Evolutionary conservation across 1,140 invertebrate genomes (phyloP).

Genomic region (Theocolax elegans): DNA sequence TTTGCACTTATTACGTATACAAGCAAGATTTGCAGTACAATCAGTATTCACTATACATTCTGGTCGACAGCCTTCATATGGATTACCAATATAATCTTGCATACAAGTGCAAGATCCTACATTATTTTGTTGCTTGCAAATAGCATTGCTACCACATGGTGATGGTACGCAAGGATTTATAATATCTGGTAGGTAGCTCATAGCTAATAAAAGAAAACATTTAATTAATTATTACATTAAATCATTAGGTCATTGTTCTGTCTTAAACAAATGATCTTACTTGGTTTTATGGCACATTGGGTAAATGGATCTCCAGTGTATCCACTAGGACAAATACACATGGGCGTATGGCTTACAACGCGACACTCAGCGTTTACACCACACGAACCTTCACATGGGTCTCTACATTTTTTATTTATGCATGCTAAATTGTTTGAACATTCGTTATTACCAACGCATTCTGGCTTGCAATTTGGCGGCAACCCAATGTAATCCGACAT

Average conservation of each 20-base stretch:
- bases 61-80: slow-evolving; percentile 64
- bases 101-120: slow-evolving; percentile 67
- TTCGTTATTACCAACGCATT: slow-evolving; percentile 81
- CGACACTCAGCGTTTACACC: slow-evolving; percentile 73
- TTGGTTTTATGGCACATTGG: slow-evolving; percentile 69
- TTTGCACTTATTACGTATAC: slow-evolving; percentile 66
- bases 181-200: slow-evolving; percentile 49
- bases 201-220: neutral
- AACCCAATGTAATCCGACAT: slow-evolving; percentile 76
- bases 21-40: slow-evolving; percentile 66
- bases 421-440: slow-evolving; percentile 81
- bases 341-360: slow-evolving; percentile 72
- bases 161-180: slow-evolving; percentile 76
- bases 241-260: no score
- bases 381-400: slow-evolving; percentile 71
- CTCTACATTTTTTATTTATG: slow-evolving; percentile 77
- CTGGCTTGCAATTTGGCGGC: slow-evolving; percentile 82
- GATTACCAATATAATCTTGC: slow-evolving; percentile 63
- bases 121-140: slow-evolving; percentile 66
- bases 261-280: slow-evolving; percentile 68
- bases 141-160: slow-evolving; percentile 74
- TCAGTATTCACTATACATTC: slow-evolving; percentile 67
- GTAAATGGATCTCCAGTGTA: slow-evolving; percentile 81
- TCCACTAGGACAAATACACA: slow-evolving; percentile 74
- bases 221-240: no score